A percentile compares a stretch with the other conserved stretches of the same genome.
These are phyloP conservation scores for Cerastis leucographa DNA, from an alignment of 2,888 invertebrate genomes.

Conservation along the genomic window DNA sequence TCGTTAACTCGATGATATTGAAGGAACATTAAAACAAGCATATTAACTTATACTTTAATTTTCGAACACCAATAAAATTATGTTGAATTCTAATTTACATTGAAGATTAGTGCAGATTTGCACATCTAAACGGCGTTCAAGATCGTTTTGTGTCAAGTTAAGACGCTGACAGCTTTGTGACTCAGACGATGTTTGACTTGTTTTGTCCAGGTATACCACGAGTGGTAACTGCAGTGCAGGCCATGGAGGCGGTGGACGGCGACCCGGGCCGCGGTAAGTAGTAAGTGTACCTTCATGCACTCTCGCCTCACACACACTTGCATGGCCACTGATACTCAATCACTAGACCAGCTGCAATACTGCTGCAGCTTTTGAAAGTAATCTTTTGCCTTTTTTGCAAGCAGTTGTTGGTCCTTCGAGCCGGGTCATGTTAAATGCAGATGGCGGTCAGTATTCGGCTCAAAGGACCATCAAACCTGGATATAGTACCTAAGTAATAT, in stretches of 20 bases:
- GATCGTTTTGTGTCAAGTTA: not conserved
- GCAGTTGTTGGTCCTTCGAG: not conserved
- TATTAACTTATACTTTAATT: not conserved
- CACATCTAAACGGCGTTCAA: not conserved
- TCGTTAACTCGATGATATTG: not conserved
- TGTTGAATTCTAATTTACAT: not conserved
- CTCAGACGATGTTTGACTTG: no score
- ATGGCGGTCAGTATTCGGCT: not conserved
- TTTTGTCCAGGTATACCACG: slow-evolving; percentile 93
- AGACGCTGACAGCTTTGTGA: not conserved
- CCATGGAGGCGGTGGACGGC: slow-evolving; percentile 91
- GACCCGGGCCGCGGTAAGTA: slow-evolving; percentile 95
- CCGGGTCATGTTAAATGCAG: not conserved
- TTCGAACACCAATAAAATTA: not conserved
- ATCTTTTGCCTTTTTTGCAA: not conserved
- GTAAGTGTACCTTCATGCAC: slow-evolving; percentile 92
- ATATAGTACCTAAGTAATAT: no score
- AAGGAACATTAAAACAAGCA: not conserved
- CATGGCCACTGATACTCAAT: slow-evolving; percentile 68
- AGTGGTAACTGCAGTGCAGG: slow-evolving; percentile 92
- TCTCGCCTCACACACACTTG: slow-evolving; percentile 88
- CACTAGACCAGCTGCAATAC: slow-evolving; percentile 39
- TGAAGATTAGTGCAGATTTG: not conserved
- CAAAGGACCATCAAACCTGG: not conserved
- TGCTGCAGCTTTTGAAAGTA: not conserved